Evolutionary conservation across 1,140 invertebrate genomes (phyloP), one percentile per base, ranked within the genome.

Genomic region (Temnothorax curvispinosus): DNA sequence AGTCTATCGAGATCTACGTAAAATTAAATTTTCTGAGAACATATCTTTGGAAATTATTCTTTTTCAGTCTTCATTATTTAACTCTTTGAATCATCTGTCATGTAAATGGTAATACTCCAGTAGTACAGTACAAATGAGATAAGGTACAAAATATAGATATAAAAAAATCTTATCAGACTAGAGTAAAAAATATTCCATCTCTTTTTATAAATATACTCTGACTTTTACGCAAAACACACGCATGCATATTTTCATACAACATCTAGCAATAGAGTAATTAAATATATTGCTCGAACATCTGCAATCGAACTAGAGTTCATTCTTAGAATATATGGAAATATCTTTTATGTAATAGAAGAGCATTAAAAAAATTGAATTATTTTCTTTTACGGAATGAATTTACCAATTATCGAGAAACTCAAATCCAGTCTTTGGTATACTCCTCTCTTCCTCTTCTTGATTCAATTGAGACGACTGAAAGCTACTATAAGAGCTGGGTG

Each of bases 331-430:
- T 41, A 81, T 54, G 18, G 35, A 32, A 69, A 71, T 69, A 41
- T 81, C 3, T 41, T 71, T 41, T 18, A 27, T 71, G 1, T 41
- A 74, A 60, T 74, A 84, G 13, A 60, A 72, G 18, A 13, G 15
- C 4, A 18, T 74, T 60, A 3, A 35, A 44, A 78, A 75, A 38
- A 44, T 27, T 52, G 9, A 32, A 56, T 71, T 8, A 18, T 67
- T 80, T 27, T 0, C 8, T 44, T 72, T 5, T 41, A 27, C 1
- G 3, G 32, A 81, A 67, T 52, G 38, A 13, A 64, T 85, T 94
- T 96, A 97, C 96, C 96, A 97, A 91, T 97, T 97, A 94, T 97
- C 97, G 75, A 97, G 95, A 93, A 97, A 97, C 91, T 97, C 97
- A 87, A 97, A 96, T 56, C 97, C 97, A 87, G 97, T 97, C 95